Evolutionary conservation across 2,797 vertebrate species (phyloP), one percentile per base, ranked within the genome.

Genomic region (Oreochromis mossambicus): DNA sequence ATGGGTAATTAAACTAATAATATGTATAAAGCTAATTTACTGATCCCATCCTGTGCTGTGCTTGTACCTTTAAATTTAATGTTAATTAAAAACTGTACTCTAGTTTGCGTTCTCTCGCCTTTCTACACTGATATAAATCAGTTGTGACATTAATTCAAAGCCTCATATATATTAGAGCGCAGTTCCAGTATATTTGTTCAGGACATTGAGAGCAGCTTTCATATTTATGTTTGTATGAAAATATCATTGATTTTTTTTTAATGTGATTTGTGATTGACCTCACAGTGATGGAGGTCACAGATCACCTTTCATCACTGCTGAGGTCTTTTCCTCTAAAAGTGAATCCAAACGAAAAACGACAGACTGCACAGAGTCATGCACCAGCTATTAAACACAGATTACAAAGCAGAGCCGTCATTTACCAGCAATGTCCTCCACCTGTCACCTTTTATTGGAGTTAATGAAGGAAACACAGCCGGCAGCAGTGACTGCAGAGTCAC

Each of bases 181-280:
- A 50, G 12, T 55, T 9, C 6, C 50, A 1, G 66, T 56, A 17
- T 84, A 11, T 32, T 7, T 66, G 10, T 75, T 32, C 8, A 50
- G 43, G 43, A 75, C 46, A 48, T 4, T 32, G 11, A 75, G 15
- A 32, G 70, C 4, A 75, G 24, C 15, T 19, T 50, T 50, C 24
- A 13, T n/a, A 75, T 50, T 75, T 75, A 50, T 75, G 26, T 32
- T 48, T 75, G 43, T 75, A 26, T 29, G 17, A 14, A 32, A n/a
- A 50, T 75, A 46, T 50, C 17, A 75, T 32, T 75, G 70, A 32
- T 75, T 68, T 77, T 77, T 77, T 36, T 24, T 2, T 24, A 24
- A 24, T 8, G 51, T 87, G 46, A 78, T 85, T 68, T 81, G 52
- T 66, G 56, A 70, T 66, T 89, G 82, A 90, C 89, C 85, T 66